Conservation (phyloP, 2,888 invertebrate species). For the Drosophila demipolita region DNA sequence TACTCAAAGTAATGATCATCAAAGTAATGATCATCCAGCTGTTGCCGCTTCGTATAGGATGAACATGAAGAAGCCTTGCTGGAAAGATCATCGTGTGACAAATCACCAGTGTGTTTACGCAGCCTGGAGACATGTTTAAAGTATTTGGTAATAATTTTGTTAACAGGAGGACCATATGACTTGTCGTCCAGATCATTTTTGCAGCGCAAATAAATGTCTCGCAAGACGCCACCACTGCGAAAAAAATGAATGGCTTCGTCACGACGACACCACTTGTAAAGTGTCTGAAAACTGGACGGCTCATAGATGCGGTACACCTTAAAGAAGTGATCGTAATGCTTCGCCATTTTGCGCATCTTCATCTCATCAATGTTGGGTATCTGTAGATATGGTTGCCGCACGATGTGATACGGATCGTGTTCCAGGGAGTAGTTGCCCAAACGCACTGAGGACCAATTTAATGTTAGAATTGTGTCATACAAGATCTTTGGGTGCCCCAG, state of each 20-base stretch:
- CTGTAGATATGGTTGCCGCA: constrained; percentile 74
- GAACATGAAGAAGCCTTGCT: background rate
- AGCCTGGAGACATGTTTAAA: constrained; percentile 24
- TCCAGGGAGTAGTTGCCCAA: constrained; percentile 64
- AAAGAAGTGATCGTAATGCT: constrained; percentile 74
- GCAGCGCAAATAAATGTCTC: constrained; percentile 39
- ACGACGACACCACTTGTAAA: constrained; percentile 70
- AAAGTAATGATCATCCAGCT: constrained; percentile 32
- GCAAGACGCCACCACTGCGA: constrained; percentile 18
- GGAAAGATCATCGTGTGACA: background rate
- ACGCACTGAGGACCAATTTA: constrained; percentile 79
- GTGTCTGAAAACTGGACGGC: constrained; percentile 34
- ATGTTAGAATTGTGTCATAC: constrained; percentile 79
- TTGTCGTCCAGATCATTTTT: constrained; percentile 7
- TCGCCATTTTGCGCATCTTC: constrained; percentile 52
- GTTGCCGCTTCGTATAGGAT: background rate
- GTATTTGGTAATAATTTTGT: constrained; percentile 31
- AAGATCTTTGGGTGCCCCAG: constrained; percentile 81
- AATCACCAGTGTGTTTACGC: constrained; percentile 12
- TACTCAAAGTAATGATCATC: constrained; percentile 26
- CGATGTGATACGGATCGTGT: constrained; percentile 82
- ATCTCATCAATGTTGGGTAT: constrained; percentile 68
- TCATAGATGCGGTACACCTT: constrained; percentile 68
- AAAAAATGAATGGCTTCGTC: constrained; percentile 13
- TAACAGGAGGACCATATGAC: background rate